Evolutionary conservation across 1,140 invertebrate species (phyloP).

Genomic region (Calosoma granatense): DNA sequence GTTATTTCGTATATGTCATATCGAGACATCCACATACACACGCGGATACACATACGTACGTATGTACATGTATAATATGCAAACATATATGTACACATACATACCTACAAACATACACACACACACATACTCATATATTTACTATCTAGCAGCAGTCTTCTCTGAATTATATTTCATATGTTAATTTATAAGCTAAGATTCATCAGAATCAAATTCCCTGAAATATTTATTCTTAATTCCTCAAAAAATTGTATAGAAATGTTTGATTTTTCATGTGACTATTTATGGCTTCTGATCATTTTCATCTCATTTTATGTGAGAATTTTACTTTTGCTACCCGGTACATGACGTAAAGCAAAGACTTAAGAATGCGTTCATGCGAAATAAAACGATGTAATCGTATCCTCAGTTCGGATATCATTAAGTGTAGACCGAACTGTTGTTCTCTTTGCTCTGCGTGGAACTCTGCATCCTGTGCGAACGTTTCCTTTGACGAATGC

Average conservation of each 20-base stretch:
- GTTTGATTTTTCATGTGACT: not conserved
- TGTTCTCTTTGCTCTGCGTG: not conserved
- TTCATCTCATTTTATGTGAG: not conserved
- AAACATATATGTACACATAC: not conserved
- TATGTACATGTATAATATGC: not conserved
- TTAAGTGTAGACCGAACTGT: slow-evolving; percentile 1
- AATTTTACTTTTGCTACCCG: not conserved
- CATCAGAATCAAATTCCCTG: too few relatives aligned
- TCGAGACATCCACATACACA: not conserved
- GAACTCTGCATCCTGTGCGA: not conserved
- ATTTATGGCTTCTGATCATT: not conserved
- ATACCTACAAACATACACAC: not conserved
- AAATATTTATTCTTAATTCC: not conserved
- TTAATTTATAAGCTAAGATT: too few relatives aligned
- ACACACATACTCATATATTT: not conserved
- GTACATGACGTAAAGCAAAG: not conserved
- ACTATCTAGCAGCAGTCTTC: too few relatives aligned
- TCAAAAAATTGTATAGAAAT: not conserved
- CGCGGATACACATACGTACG: not conserved
- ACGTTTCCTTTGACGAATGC: not conserved
- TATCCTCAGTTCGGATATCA: not conserved
- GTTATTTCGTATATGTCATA: not conserved
- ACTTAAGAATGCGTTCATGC: not conserved
- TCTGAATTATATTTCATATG: slow-evolving; percentile 1
- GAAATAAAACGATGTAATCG: not conserved